Evolutionary conservation across 2,888 invertebrate species (phyloP).

Genomic region (Acrobeloides nanus): DNA sequence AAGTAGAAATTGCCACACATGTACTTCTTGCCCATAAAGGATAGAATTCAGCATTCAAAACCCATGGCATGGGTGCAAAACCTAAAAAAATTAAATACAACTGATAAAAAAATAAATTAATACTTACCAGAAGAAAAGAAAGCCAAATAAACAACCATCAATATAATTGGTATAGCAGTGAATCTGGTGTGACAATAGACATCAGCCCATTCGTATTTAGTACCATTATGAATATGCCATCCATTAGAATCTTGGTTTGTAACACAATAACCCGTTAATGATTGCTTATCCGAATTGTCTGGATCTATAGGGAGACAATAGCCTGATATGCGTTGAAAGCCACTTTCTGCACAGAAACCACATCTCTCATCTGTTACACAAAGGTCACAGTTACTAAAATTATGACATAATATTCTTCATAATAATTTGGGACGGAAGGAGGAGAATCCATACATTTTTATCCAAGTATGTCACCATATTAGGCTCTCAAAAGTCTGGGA

Average conservation of each 20-base stretch:
- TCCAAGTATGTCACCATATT: too few species aligned
- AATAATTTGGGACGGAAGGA: too few species aligned
- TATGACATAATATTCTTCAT: too few species aligned
- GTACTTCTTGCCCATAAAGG: slow-evolving; percentile 59
- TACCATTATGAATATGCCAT: slow-evolving; percentile 13
- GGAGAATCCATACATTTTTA: too few species aligned
- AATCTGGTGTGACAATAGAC: slow-evolving; percentile 36
- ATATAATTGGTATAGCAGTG: slow-evolving; percentile 51
- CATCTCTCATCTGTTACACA: slow-evolving; percentile 57
- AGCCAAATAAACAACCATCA: slow-evolving; percentile 47
- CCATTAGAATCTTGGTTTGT: slow-evolving; percentile 31
- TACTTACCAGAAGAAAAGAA: slow-evolving; percentile 20
- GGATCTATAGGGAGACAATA: slow-evolving; percentile 27
- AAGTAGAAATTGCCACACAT: slow-evolving; percentile 52
- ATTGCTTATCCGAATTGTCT: slow-evolving; percentile 11
- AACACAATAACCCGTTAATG: slow-evolving; percentile 12
- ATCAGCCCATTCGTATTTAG: slow-evolving; percentile 19
- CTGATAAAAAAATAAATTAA: slow-evolving; percentile 20
- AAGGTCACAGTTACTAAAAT: slow-evolving; percentile 53
- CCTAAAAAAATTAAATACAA: slow-evolving; percentile 44
- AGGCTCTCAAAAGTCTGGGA: too few species aligned
- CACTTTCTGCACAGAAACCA: slow-evolving; percentile 51
- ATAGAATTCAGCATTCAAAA: slow-evolving; percentile 61
- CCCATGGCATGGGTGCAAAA: slow-evolving; percentile 61
- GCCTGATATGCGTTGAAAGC: slow-evolving; percentile 13